Evolutionary conservation across 1,140 invertebrate species (phyloP).

Genomic region (Ladona fulva): DNA sequence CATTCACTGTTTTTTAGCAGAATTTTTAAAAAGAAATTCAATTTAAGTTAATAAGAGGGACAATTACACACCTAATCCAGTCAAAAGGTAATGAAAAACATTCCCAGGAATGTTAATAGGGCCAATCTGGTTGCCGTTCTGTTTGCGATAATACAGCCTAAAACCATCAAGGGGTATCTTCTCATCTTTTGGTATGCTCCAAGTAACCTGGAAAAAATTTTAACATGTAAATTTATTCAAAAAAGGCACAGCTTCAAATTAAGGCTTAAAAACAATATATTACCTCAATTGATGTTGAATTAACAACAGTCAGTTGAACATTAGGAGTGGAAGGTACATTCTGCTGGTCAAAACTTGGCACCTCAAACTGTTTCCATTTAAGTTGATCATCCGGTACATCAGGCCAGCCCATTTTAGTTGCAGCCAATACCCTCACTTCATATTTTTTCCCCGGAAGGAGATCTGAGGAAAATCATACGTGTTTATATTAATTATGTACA

Average conservation of each 20-base stretch:
- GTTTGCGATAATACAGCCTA: constrained; percentile 39
- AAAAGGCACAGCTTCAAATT: background rate
- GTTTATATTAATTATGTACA: background rate
- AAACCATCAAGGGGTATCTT: constrained; percentile 35
- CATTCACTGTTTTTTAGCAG: no score
- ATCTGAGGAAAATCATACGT: constrained; percentile 31
- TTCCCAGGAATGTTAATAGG: constrained; percentile 35
- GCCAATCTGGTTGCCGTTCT: constrained; percentile 32
- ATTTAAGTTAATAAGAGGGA: no score
- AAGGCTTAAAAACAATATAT: constrained; percentile 1
- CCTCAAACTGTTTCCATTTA: constrained; percentile 42
- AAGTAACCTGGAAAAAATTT: constrained; percentile 33
- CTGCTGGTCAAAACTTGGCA: constrained; percentile 34
- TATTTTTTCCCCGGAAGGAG: constrained; percentile 45
- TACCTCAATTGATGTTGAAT: constrained; percentile 39
- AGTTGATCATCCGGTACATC: constrained; percentile 39
- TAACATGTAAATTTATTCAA: constrained; percentile 18
- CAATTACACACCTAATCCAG: constrained; percentile 36
- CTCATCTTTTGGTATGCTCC: constrained; percentile 34
- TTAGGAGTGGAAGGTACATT: constrained; percentile 28
- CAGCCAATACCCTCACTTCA: constrained; percentile 47
- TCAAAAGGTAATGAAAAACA: constrained; percentile 36
- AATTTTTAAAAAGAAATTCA: no score
- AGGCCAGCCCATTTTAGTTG: constrained; percentile 40
- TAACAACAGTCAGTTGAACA: constrained; percentile 37